phyloP scores from a whole-genome alignment of 2,113 vertebrate species.

The Paramisgurnus dabryanus region DNA sequence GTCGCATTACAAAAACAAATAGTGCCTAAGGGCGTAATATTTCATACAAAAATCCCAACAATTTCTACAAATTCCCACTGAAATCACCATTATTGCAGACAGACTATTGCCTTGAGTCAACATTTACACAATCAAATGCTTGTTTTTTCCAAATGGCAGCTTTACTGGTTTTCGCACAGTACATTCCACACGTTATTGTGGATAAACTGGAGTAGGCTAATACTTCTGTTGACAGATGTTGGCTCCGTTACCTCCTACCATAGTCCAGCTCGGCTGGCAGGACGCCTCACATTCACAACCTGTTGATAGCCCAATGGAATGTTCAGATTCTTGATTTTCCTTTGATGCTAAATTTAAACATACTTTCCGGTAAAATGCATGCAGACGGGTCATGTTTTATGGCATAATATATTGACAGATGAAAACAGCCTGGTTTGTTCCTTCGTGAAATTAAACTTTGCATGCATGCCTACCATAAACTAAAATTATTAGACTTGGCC shows the following conservation, averaged over 20 bases:
- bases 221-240: constrained; percentile 28
- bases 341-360: constrained; percentile 50
- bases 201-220: constrained; percentile 42
- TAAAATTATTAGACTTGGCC: constrained; percentile 45
- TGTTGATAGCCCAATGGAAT: constrained; percentile 50
- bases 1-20: background rate
- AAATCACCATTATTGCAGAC: background rate
- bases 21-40: background rate
- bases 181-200: constrained; percentile 49
- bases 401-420: background rate
- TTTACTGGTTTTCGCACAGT: constrained; percentile 28
- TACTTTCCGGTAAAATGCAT: constrained; percentile 35
- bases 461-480: constrained; percentile 42
- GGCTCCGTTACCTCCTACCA: constrained; percentile 26
- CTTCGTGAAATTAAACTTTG: constrained; percentile 41
- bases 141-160: constrained; percentile 4
- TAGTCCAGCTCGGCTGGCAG: constrained; percentile 38
- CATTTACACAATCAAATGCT: constrained; percentile 24
- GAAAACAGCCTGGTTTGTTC: constrained; percentile 46
- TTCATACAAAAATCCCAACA: background rate
- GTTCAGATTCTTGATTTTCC: constrained; percentile 34
- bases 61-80: background rate
- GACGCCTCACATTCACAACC: constrained; percentile 31
- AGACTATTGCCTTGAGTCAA: constrained; percentile 4
- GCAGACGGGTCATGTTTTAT: constrained; percentile 24